Evolutionary conservation across 2,797 vertebrate genomes (phyloP).

Genomic region (Delichon dasypus): DNA sequence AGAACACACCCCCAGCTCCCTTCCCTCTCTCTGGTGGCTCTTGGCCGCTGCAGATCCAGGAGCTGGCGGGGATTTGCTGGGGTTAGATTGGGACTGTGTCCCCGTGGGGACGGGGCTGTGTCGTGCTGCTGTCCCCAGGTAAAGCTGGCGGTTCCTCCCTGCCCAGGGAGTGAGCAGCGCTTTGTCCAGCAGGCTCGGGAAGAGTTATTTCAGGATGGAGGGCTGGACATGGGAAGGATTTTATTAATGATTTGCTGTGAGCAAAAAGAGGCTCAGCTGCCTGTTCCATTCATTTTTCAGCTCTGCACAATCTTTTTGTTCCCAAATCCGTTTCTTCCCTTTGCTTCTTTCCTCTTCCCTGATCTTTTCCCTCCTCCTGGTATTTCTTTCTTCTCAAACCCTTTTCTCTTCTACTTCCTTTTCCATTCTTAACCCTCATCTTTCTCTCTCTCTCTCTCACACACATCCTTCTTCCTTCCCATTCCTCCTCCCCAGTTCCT

Average conservation of each 20-base stretch:
- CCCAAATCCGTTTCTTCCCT: not conserved
- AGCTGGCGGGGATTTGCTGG: not conserved
- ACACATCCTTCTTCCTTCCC: not conserved
- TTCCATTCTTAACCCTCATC: not conserved
- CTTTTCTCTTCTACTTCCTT: not conserved
- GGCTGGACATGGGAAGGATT: not conserved
- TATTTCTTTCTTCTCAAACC: not conserved
- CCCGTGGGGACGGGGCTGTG: not conserved
- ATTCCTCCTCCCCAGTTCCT: not conserved
- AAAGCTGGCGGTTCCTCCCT: not conserved
- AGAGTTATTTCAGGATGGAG: not conserved
- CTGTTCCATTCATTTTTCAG: not conserved
- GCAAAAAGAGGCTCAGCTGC: not conserved
- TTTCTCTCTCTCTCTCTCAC: not conserved
- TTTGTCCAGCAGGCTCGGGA: not conserved
- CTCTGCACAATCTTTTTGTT: not conserved
- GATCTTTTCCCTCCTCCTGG: not conserved
- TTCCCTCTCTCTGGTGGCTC: not conserved
- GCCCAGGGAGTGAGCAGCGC: not conserved
- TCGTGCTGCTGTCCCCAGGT: not conserved
- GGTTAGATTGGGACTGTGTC: rapidly evolving
- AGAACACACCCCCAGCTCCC: not conserved
- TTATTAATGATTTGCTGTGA: not conserved
- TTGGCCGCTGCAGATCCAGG: not conserved
- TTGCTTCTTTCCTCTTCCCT: not conserved